These are phyloP conservation scores for Hydractinia echinata DNA, from an alignment of 30 jellyfish, hydroid and myxozoan species.

Conservation along the genomic window DNA sequence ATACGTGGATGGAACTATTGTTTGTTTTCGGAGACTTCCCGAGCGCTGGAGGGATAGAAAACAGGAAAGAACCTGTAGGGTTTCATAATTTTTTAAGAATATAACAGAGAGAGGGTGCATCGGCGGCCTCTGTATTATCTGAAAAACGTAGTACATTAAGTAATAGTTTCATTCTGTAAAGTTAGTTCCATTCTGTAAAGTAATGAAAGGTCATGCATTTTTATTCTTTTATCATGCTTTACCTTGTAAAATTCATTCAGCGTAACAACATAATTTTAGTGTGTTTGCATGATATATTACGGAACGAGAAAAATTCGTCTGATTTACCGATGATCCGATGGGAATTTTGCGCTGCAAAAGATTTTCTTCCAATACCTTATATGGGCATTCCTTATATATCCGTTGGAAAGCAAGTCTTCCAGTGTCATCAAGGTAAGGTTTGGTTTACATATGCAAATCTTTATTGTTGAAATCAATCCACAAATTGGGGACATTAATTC, in stretches of 20 bases:
- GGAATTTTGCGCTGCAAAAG: slow-evolving; percentile 45
- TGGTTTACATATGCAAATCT: background rate
- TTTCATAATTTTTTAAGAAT: too few relatives aligned
- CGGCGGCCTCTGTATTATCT: too few relatives aligned
- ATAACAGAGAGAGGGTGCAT: too few relatives aligned
- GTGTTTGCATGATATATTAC: slow-evolving; percentile 34
- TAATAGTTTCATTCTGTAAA: too few relatives aligned
- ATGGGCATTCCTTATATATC: slow-evolving; percentile 39
- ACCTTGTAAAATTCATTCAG: background rate
- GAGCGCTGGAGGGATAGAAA: too few relatives aligned
- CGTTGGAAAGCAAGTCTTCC: slow-evolving; percentile 38
- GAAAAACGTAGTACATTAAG: too few relatives aligned
- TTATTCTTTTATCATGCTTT: background rate
- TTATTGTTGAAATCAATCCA: too few relatives aligned
- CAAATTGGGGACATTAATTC: too few relatives aligned
- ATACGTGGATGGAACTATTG: too few relatives aligned
- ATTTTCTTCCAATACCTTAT: slow-evolving; percentile 35
- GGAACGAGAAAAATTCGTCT: slow-evolving; percentile 26
- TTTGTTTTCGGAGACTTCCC: too few relatives aligned
- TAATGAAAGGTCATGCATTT: background rate
- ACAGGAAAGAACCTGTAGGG: too few relatives aligned
- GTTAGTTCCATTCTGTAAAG: too few relatives aligned
- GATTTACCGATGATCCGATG: slow-evolving; percentile 41
- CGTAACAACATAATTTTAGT: background rate
- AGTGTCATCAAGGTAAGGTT: slow-evolving; percentile 38